phyloP scores from a whole-genome alignment of 1,140 invertebrate genomes.

The Fopius arisanus region DNA sequence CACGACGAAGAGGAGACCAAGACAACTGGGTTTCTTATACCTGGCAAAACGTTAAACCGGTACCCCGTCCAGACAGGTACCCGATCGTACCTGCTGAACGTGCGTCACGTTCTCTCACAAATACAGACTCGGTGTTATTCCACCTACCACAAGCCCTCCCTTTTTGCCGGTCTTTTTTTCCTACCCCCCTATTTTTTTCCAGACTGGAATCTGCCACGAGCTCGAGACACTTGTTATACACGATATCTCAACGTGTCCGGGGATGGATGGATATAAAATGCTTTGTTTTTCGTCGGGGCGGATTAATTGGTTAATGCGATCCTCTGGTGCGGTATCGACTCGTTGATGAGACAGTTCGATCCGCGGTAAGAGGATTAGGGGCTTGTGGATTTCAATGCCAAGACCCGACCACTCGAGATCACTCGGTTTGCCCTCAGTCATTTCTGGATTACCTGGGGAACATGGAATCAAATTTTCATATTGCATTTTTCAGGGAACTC shows the following conservation, averaged over 20 bases:
- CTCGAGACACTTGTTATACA: background rate
- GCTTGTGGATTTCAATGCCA: background rate
- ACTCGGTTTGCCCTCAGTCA: too few species aligned
- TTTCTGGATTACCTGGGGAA: background rate
- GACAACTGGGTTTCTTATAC: constrained; percentile 14
- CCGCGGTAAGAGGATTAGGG: background rate
- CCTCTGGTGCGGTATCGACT: background rate
- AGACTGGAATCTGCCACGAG: background rate
- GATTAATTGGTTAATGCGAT: background rate
- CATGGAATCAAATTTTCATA: too few species aligned
- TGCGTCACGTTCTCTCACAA: constrained; percentile 16
- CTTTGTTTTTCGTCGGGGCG: background rate
- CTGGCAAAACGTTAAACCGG: constrained; percentile 12
- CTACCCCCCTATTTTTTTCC: background rate
- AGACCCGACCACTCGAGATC: background rate
- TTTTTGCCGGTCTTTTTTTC: background rate
- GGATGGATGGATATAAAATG: background rate
- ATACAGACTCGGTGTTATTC: background rate
- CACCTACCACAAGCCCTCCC: background rate
- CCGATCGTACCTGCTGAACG: constrained; percentile 9
- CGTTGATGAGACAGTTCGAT: background rate
- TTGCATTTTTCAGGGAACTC: too few species aligned
- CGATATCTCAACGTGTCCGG: background rate
- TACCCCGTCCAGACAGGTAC: constrained; percentile 12
- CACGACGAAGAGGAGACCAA: background rate